Base-by-base conservation (phyloP, 2,113 vertebrate genomes). In the Pogona vitticeps region DNA sequence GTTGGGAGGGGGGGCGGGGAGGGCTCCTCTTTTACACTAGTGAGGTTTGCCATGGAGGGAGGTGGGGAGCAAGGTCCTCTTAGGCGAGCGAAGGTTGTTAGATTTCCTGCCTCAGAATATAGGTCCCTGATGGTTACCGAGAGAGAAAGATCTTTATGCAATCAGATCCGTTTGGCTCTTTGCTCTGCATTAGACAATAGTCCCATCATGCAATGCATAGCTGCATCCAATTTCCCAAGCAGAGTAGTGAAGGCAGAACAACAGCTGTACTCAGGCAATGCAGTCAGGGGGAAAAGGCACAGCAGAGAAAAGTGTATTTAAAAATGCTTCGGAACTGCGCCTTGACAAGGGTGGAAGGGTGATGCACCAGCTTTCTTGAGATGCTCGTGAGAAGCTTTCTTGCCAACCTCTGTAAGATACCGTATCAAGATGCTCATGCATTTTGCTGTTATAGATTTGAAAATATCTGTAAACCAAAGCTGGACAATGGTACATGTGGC, bases 41-140 rank as follows among this genome's bases (percentile, higher is more conserved):
- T 52, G 80, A 87, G 88, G 46, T 82, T 36, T 75, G 40, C 71
- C n/a, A 12, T 9, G 81, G 6, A 2, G 79, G 18, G 59, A 28
- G 28, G n/a, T n/a, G n/a, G n/a, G 28, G 13, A 31, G 8, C 79
- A 76, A 40, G 78, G 40, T 82, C 52, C 59, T 73, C 70, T 80
- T 40, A 36, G 70, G 78, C 78, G 75, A 82, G 59, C n/a, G 14
- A 81, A 80, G 89, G 87, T 92, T 86, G 91, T 90, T 83, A 75
- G 33, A 26, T 86, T 85, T 92, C 36, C 84, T 86, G 73, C 87
- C 89, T 82, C 17, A 9, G 85, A 20, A 38, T 91, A 88, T 76
- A 88, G 90, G 84, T 88, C 76, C 87, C 90, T 90, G 87, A 90
- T 79, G 72, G 91, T 92, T 92, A 90, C 92, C 86, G 88, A 92